Evolutionary conservation across 2,888 invertebrate genomes (phyloP).

Genomic region (Heteropelma amictum): DNA sequence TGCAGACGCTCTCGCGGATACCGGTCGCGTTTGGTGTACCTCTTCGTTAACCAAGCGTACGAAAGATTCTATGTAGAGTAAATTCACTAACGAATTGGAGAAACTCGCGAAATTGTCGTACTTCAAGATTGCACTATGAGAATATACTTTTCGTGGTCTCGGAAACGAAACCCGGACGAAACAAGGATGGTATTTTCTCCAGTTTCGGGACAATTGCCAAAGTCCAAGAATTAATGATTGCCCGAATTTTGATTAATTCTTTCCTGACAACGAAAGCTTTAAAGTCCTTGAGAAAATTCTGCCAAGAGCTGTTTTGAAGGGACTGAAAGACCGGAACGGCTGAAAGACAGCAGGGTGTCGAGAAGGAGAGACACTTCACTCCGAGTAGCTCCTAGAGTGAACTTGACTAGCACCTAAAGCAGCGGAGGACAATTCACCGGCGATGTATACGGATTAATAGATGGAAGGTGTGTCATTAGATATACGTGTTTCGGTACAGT

Average conservation of each 20-base stretch:
- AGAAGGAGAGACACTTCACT: constrained; percentile 20
- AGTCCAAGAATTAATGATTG: too few species aligned
- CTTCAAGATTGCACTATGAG: background rate
- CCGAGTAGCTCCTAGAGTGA: constrained; percentile 34
- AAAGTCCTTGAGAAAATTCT: too few species aligned
- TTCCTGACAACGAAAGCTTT: too few species aligned
- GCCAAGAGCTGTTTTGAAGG: background rate
- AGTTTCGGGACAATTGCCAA: background rate
- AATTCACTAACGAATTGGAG: constrained; percentile 44
- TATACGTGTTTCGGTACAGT: constrained; percentile 2
- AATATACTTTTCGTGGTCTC: background rate
- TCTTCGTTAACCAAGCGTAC: constrained; percentile 47
- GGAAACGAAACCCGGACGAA: background rate
- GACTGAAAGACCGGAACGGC: too few species aligned
- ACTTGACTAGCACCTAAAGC: background rate
- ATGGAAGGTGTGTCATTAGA: constrained; percentile 33
- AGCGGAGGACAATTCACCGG: constrained; percentile 17
- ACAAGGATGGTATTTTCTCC: background rate
- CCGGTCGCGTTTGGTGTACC: constrained; percentile 18
- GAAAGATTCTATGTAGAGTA: constrained; percentile 9
- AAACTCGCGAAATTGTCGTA: constrained; percentile 22
- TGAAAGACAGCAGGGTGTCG: constrained; percentile 14
- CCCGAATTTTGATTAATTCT: too few species aligned
- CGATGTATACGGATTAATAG: constrained; percentile 36
- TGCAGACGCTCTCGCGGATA: constrained; percentile 10